Base-by-base conservation (phyloP, 2,113 vertebrate species). In the Morone chrysops region DNA sequence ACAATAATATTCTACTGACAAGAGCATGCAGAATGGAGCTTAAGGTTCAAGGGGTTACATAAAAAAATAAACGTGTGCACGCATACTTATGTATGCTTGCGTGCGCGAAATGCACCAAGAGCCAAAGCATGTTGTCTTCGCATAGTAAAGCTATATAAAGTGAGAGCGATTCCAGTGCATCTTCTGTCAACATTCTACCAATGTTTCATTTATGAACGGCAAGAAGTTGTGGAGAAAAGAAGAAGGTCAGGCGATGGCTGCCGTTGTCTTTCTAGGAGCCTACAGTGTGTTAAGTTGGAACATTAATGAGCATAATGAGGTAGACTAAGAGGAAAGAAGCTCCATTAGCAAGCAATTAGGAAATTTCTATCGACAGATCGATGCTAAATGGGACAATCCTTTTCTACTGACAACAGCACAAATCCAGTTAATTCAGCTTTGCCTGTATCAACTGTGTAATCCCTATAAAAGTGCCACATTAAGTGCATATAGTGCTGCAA, bases 191-290 rank as follows among this genome's bases (percentile, higher is more conserved):
- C 51, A 2, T 41, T 17, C 51, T 3, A 16, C 8, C 56, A 1
- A 92, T 92, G 87, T 85, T 92, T 91, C 61, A 88, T 93, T 93
- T 83, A 93, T 91, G 87, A 93, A 14, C n/a, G 9, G 65, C 22
- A 0, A 22, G 17, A 48, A 67, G 65, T 48, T 22, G 3, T 0
- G 7, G 45, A 61, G 16, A 25, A 20, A 22, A 31, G 67, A 47
- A 50, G 80, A 69, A 47, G 73, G 70, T 78, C 68, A 57, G 65
- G 67, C 68, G 2, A 36, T 51, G 63, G 65, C 51, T 73, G 74
- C 14, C 36, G 40, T 72, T 71, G 79, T 70, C 74, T 75, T 17
- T 75, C 75, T 65, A 10, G 40, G 67, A 88, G 71, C 79, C 38
- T 25, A 57, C 53, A 51, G 56, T 12, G 53, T 14, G 59, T 73